Percentiles rank a stretch among this genome's conserved stretches.
Evolutionary conservation across 2,113 vertebrate species (phyloP).

Genomic region (Psophia crepitans): DNA sequence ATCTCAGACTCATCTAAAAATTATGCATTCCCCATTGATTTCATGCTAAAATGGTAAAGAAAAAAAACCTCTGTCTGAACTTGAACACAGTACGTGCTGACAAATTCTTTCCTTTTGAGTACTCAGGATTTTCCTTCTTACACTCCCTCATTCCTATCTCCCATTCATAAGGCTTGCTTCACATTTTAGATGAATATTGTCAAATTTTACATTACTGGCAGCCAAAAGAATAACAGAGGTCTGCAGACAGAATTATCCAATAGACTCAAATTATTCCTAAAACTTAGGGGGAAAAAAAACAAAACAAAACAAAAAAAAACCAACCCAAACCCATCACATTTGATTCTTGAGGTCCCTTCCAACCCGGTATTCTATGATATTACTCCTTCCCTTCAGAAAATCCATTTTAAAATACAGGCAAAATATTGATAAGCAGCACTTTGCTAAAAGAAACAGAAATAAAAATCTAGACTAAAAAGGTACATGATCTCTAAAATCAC

Average conservation of each 20-base stretch:
- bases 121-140: not conserved
- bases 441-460: not conserved
- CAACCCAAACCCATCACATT: no score
- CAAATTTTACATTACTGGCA: not conserved
- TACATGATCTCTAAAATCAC: not conserved
- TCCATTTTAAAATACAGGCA: not conserved
- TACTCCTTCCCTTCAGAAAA: not conserved
- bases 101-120: not conserved
- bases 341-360: no score
- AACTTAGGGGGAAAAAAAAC: no score
- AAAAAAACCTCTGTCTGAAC: not conserved
- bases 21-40: slow-evolving; percentile 29
- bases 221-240: not conserved
- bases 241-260: not conserved
- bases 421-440: not conserved
- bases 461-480: not conserved
- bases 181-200: not conserved
- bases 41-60: not conserved
- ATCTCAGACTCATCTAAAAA: slow-evolving; percentile 26
- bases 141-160: not conserved
- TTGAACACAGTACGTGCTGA: not conserved
- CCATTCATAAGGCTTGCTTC: not conserved
- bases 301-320: not conserved
- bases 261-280: not conserved
- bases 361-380: not conserved